Evolutionary conservation across 35 echinoderm and acorn worm genomes (phyloP), one percentile per base, ranked within the genome.

Genomic region (Ophiothrix spiculata): DNA sequence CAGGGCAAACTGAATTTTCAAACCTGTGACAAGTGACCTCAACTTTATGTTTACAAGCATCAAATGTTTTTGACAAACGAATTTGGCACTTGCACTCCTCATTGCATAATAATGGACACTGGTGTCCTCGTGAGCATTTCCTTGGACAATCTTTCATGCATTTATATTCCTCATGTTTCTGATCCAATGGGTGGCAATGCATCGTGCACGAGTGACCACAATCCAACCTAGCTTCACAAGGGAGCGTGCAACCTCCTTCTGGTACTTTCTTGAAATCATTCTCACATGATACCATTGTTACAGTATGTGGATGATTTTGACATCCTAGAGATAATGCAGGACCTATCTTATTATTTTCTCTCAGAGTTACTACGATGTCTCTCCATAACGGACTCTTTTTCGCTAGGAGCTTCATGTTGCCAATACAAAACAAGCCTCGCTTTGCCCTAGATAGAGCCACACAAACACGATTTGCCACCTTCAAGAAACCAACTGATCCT

Each of bases 381-480:
- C 45, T 88, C 95, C 95, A 98, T 8, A 94, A 21, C 0, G 38
- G 31, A 37, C 80, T 86, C 19, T 91, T 64, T 11, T 84, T 31
- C 54, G 84, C 64, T 6, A 98, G 83, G 17, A 91, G 45, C 21
- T 75, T 81, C 21, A 91, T 81, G 74, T 98, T 98, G 15, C 91
- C 95, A 19, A 98, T 93, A 42, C 95, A 98, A 38, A 89, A 98
- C 1, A 98, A 76, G 31, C 95, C 95, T 56, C 81, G 86, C 34
- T 81, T 80, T 46, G 95, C 95, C 79, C 95, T 85, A 11, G 91
- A 94, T 29, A 98, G 81, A 6, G 95, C 95, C 37, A 98, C 95
- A 40, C 95, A 98, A 1, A 98, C 82, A 42, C 95, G 80, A 74
- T 93, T 98, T 4, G 85, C 81, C n/a, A 69, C 88, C 40, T 84